Conservation (phyloP, 2,888 invertebrate species). For the Fissipunctia ypsillon region DNA sequence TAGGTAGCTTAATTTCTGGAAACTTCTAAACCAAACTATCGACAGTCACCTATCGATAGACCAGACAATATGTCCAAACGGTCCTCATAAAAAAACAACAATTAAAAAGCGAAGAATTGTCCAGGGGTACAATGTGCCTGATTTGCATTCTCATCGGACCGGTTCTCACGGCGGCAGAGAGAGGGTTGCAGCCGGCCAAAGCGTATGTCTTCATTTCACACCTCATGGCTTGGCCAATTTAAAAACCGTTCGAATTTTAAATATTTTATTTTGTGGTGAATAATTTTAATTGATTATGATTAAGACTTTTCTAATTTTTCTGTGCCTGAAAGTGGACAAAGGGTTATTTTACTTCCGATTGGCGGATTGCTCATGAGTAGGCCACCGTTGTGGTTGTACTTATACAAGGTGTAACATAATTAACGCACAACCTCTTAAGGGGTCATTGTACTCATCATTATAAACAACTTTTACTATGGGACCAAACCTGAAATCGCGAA, state of each 20-base stretch:
- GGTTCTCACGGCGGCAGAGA: slow-evolving; percentile 79
- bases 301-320: too few species aligned
- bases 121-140: slow-evolving; percentile 82
- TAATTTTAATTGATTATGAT: too few species aligned
- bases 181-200: slow-evolving; percentile 71
- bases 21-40: slow-evolving; percentile 52
- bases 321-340: too few species aligned
- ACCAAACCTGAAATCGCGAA: too few species aligned
- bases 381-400: too few species aligned
- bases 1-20: slow-evolving; percentile 1
- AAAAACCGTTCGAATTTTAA: slow-evolving; percentile 39
- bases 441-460: too few species aligned
- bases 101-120: slow-evolving; percentile 84
- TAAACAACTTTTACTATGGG: too few species aligned
- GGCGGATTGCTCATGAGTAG: too few species aligned
- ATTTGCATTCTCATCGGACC: slow-evolving; percentile 87
- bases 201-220: slow-evolving; percentile 69
- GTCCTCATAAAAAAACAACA: slow-evolving; percentile 72
- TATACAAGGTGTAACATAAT: too few species aligned
- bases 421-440: too few species aligned
- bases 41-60: slow-evolving; percentile 59
- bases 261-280: slow-evolving; percentile 30
- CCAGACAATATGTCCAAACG: slow-evolving; percentile 63
- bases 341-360: too few species aligned
- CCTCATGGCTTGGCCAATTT: slow-evolving; percentile 50